Evolutionary conservation across 2,113 vertebrate genomes (phyloP), one percentile per base, ranked within the genome.

Genomic region (Zosterops pallidus): DNA sequence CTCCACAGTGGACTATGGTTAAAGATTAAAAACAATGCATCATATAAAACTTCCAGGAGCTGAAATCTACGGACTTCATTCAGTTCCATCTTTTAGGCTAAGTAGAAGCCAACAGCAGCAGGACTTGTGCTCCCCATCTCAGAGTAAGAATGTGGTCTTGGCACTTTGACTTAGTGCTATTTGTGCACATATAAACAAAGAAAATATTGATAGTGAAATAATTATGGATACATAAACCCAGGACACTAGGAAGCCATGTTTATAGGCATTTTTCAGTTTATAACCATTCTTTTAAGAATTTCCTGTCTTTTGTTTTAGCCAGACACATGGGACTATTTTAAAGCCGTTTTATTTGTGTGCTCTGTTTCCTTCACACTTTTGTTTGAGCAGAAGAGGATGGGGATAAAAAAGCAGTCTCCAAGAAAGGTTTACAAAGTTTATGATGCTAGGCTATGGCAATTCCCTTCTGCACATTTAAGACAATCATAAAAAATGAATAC

Each of bases 281-380:
- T 49, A 92, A 88, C 84, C 26, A 26, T 47, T 59, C 29, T 94
- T 92, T 77, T 41, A 83, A 94, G 87, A 93, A 93, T 92, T 93
- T 97, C 90, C 95, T 96, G 71, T 78, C 90, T 95, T 93, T 90
- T 92, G 79, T 96, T 94, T 96, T 74, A 92, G 71, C 41, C 56
- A 85, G 92, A 60, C 79, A 77, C 75, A 42, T 60, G 87, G 85
- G 79, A 90, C 85, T 88, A 86, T 83, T 97, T 92, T 86, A 93
- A 90, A 64, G 44, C 60, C 12, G 5, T 90, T 95, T 94, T 96
- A 95, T 96, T 95, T 95, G 87, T 94, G 59, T 52, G 75, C 68
- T 96, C 85, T 85, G 92, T 94, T 97, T 97, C 90, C 93, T 86
- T 83, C 65, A 75, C 2, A 2, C 67, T 95, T 96, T 89, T 92